Conservation (phyloP, 2,113 vertebrate genomes). For the Pipra filicauda region DNA sequence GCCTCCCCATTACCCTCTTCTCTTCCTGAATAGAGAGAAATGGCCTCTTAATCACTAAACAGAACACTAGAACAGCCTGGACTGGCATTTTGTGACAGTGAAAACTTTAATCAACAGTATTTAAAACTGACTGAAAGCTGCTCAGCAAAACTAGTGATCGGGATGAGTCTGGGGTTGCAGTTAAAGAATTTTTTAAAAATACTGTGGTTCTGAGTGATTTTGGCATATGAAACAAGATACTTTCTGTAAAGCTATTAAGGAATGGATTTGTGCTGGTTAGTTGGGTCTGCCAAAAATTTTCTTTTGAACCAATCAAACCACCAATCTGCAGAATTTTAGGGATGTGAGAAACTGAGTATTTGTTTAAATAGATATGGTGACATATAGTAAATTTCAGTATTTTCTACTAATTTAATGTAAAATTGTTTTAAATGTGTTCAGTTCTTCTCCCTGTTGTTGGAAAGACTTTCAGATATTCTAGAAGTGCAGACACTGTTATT, state of each 20-base stretch:
- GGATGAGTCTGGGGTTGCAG: neutral
- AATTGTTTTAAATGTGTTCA: neutral
- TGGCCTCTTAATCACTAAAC: neutral
- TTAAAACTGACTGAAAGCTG: neutral
- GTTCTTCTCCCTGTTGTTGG: neutral
- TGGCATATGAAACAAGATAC: neutral
- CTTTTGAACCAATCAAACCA: constrained; percentile 44
- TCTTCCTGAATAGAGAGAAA: neutral
- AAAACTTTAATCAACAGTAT: neutral
- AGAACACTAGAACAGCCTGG: neutral
- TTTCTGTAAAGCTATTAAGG: constrained; percentile 10
- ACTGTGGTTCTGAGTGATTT: neutral
- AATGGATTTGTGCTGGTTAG: neutral
- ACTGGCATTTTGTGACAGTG: neutral
- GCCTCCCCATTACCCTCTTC: neutral
- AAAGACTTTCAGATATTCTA: neutral
- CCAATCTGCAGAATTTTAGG: neutral
- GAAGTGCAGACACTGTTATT: neutral
- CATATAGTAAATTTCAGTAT: neutral
- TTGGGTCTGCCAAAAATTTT: neutral
- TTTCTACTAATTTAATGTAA: neutral
- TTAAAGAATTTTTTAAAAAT: constrained; percentile 5
- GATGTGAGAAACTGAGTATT: neutral
- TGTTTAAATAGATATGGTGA: neutral
- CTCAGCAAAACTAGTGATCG: neutral